Conservation (phyloP, 2,113 vertebrate species). For the Panurus biarmicus region DNA sequence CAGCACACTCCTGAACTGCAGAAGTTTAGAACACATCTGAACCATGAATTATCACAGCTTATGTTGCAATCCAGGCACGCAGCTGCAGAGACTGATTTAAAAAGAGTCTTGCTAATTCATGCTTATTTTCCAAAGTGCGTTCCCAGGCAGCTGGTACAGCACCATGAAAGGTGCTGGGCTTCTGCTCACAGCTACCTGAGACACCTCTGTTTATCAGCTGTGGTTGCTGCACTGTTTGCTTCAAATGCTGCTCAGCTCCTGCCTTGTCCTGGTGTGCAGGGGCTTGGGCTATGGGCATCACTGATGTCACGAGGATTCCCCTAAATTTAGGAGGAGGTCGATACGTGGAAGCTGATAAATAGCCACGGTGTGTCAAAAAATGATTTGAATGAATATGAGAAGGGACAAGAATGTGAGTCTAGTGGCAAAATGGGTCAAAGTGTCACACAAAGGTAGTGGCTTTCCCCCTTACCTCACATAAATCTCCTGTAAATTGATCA, state of each 20-base stretch:
- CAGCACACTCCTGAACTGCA: neutral
- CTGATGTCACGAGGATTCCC: neutral
- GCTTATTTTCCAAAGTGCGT: neutral
- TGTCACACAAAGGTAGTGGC: neutral
- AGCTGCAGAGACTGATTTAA: neutral
- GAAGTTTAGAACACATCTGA: neutral
- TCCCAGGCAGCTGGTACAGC: neutral
- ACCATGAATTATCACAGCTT: accelerated
- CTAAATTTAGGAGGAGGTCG: accelerated
- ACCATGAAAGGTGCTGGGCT: accelerated
- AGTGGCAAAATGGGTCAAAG: neutral
- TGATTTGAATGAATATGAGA: accelerated
- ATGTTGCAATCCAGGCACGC: neutral
- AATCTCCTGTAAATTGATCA: no score
- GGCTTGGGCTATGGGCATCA: no score
- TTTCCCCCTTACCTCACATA: neutral
- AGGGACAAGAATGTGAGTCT: neutral
- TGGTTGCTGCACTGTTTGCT: neutral
- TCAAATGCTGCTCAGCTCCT: neutral
- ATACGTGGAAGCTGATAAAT: accelerated
- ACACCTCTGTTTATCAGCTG: accelerated
- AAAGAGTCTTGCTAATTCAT: neutral
- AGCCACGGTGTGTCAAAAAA: accelerated
- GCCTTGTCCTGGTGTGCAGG: neutral
- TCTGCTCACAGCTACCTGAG: no score